Evolutionary conservation across 2,113 vertebrate genomes (phyloP), one percentile per base, ranked within the genome.

Genomic region (Hypocryptadius cinnamomeus): DNA sequence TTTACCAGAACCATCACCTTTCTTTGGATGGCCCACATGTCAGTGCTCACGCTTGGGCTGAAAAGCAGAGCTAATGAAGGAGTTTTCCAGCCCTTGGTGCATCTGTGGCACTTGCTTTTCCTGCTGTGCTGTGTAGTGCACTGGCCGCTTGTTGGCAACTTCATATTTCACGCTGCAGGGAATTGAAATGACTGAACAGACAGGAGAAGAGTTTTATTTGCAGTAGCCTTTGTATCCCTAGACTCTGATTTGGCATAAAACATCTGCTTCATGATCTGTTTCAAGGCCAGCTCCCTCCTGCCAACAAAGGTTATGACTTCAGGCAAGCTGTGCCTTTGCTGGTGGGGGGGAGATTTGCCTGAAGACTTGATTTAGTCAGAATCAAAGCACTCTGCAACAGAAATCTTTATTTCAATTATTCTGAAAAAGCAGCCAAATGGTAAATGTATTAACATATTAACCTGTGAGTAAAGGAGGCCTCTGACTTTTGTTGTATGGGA

Each of bases 261-360:
- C 98, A 98, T 98, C 98, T 98, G 98, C 96, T 98, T 97, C 96
- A 92, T 98, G 98, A 97, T 97, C 96, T 97, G 96, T 97, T 98
- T 98, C 96, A 97, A 98, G 97, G 97, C 97, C 97, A 96, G 94
- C 92, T 97, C 94, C 79, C 95, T 97, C 97, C 90, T 33, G 15
- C 96, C 96, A 90, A 69, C 93, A 97, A 97, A 98, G 97, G 97
- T 98, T 97, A 97, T 30, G 57, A 97, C 97, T 98, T 98, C 76
- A 97, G 96, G 96, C 97, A 97, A 97, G 96, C 97, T 97, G 97
- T 97, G 94, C 92, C 85, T 95, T 96, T 27, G 9, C 93, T 94
- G 88, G 94, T 27, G 79, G 89, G 39, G 53, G 89, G 63, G 78
- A 97, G 81, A 93, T 97, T 96, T 94, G 93, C 95, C 96, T 90